Conservation (phyloP, 1,140 invertebrate genomes). For the Pentalonia nigronervosa region DNA sequence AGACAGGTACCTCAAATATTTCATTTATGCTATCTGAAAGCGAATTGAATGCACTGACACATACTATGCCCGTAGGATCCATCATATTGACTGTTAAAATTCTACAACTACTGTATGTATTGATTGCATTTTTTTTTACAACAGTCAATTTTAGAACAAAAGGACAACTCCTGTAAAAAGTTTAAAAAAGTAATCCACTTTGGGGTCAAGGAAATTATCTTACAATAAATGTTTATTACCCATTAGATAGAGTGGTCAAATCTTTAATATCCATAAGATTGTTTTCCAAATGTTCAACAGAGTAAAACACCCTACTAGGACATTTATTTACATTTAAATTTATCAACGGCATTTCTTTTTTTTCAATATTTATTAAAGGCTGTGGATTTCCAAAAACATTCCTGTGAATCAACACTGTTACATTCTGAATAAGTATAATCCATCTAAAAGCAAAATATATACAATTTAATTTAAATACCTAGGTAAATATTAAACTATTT, state of each 20-base stretch:
- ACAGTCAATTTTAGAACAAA: constrained; percentile 12
- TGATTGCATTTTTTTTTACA: constrained; percentile 19
- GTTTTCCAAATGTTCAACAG: constrained; percentile 31
- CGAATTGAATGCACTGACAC: constrained; percentile 51
- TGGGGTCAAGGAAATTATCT: background rate
- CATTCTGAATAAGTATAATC: constrained; percentile 2
- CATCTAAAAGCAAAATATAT: background rate
- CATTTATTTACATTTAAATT: constrained; percentile 37
- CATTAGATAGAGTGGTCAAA: background rate
- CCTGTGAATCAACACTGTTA: constrained; percentile 3
- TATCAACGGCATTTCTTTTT: background rate
- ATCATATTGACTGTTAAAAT: constrained; percentile 43
- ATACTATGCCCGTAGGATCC: constrained; percentile 23
- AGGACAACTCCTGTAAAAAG: background rate
- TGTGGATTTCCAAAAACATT: constrained; percentile 26
- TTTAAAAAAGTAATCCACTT: background rate
- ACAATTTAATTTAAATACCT: background rate
- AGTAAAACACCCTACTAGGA: background rate
- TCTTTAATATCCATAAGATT: constrained; percentile 19
- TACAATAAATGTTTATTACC: constrained; percentile 8
- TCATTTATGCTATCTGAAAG: background rate
- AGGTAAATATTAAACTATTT: background rate
- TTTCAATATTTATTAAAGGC: constrained; percentile 45
- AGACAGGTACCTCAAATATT: constrained; percentile 29
- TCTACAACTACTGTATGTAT: background rate